phyloP scores from a whole-genome alignment of 2,113 vertebrate genomes.

The Apodemus speciosus region DNA sequence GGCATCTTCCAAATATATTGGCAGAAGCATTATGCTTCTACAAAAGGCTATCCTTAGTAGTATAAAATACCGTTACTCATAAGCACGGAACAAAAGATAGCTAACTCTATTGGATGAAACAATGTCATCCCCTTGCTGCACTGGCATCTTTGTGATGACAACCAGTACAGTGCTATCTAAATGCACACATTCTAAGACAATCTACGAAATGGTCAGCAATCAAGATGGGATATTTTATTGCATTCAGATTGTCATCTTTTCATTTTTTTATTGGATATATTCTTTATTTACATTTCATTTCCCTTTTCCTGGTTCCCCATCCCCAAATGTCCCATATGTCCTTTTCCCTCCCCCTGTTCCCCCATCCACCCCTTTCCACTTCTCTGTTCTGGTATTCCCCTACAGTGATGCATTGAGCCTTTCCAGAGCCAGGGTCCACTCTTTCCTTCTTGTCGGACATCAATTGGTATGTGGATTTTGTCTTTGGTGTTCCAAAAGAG shows the following conservation, averaged over 20 bases:
- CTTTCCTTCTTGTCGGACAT: too few species aligned
- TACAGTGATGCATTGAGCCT: too few species aligned
- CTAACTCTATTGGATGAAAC: background rate
- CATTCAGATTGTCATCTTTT: background rate
- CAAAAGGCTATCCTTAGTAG: background rate
- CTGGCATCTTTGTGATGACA: background rate
- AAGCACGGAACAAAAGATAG: background rate
- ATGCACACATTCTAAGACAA: background rate
- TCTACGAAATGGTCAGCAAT: background rate
- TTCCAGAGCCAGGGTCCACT: too few species aligned
- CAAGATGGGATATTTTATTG: background rate
- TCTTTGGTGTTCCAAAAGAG: too few species aligned
- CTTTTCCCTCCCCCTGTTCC: too few species aligned
- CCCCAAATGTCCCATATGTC: too few species aligned
- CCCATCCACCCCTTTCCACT: too few species aligned
- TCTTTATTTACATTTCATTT: too few species aligned
- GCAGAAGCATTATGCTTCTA: background rate
- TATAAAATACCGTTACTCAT: background rate
- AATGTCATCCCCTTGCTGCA: background rate
- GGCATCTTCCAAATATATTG: background rate
- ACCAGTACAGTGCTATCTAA: background rate
- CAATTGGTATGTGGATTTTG: too few species aligned
- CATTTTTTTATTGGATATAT: too few species aligned
- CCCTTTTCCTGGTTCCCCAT: too few species aligned
- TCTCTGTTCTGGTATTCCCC: too few species aligned